Percentiles rank a stretch among this genome's conserved stretches.
phyloP scores from a whole-genome alignment of 2,797 vertebrate genomes.

The Sparidentex hasta region DNA sequence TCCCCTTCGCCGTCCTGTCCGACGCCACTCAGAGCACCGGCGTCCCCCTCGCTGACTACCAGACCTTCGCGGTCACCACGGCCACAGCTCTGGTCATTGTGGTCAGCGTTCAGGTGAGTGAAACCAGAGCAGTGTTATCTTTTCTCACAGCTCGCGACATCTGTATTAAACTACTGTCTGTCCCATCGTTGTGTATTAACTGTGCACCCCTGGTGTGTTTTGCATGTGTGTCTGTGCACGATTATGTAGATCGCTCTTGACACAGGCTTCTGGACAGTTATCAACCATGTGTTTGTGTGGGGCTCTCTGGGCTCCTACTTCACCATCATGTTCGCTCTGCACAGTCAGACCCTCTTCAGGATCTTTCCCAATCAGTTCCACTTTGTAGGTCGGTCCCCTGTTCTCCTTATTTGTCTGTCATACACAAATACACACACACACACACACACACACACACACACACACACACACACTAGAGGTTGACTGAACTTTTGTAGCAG shows the following conservation, averaged over 20 bases:
- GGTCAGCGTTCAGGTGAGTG: constrained; percentile 93
- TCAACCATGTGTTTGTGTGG: constrained; percentile 98
- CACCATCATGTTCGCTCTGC: constrained; percentile 92
- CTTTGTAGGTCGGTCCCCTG: constrained; percentile 90
- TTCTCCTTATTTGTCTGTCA: background rate
- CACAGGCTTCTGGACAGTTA: constrained; percentile 95
- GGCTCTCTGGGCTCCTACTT: constrained; percentile 93
- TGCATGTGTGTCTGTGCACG: constrained; percentile 38
- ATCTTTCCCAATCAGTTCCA: constrained; percentile 95
- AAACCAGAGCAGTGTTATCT: background rate
- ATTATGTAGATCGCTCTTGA: constrained; percentile 90
- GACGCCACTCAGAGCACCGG: constrained; percentile 90
- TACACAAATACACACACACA: background rate
- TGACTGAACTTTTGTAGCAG: background rate
- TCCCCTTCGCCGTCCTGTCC: constrained; percentile 89
- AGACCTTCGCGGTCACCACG: constrained; percentile 95
- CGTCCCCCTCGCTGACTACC: constrained; percentile 92
- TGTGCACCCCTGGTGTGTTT: background rate
- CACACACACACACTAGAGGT: background rate
- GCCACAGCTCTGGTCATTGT: constrained; percentile 95
- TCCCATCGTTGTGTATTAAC: constrained; percentile 2
- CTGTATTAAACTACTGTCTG: background rate
- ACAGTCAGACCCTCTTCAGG: constrained; percentile 92
- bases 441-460: background rate
- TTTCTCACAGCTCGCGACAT: background rate